A percentile compares a stretch with the other conserved stretches of the same genome.
Conservation (phyloP, 2,888 invertebrate genomes). For the Hoplodrina blanda region DNA sequence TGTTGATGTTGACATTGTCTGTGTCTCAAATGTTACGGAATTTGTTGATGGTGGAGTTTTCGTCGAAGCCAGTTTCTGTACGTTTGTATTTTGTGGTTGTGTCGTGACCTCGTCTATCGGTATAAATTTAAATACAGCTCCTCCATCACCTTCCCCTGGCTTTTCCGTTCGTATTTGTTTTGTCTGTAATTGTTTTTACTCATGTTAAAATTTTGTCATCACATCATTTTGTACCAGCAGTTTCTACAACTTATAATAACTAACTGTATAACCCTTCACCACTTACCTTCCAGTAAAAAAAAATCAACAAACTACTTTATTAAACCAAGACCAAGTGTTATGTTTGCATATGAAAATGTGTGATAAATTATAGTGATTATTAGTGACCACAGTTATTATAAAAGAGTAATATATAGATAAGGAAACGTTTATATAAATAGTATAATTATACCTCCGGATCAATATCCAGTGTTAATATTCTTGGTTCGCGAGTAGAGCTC, state of each 20-base stretch:
- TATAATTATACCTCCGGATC: constrained; percentile 91
- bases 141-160: constrained; percentile 82
- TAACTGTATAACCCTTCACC: constrained; percentile 73
- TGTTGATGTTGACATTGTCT: constrained; percentile 71
- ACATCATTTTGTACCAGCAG: constrained; percentile 20
- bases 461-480: constrained; percentile 91
- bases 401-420: constrained; percentile 67
- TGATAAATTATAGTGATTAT: constrained; percentile 57
- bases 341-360: constrained; percentile 58
- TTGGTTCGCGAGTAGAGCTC: constrained; percentile 89
- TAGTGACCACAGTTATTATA: constrained; percentile 59
- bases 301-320: constrained; percentile 54
- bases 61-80: constrained; percentile 82
- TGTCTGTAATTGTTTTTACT: constrained; percentile 83
- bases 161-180: constrained; percentile 89
- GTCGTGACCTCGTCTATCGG: constrained; percentile 86
- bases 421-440: constrained; percentile 75
- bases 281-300: constrained; percentile 75
- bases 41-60: constrained; percentile 75
- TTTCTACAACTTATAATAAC: constrained; percentile 38
- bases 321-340: constrained; percentile 64
- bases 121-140: constrained; percentile 86
- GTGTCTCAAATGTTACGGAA: constrained; percentile 70
- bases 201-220: constrained; percentile 56
- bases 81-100: constrained; percentile 83